phyloP scores from a whole-genome alignment of 2,888 invertebrate genomes.

The Athalia rosae region DNA sequence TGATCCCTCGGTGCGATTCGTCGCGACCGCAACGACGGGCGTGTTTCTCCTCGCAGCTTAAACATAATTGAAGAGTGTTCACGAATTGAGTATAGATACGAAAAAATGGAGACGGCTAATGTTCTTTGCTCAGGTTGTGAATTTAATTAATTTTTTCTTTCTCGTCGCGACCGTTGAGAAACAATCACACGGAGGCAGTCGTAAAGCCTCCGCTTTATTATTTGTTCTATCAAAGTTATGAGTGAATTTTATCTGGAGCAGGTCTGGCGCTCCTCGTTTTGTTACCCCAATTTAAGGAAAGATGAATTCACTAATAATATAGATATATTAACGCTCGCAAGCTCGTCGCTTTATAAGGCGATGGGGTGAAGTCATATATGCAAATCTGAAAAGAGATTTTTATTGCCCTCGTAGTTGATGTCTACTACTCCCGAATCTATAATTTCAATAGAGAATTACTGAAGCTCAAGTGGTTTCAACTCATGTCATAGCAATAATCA shows the following conservation, averaged over 20 bases:
- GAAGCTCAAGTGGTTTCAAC: too few relatives aligned
- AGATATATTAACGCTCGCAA: neutral
- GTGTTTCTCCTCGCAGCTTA: neutral
- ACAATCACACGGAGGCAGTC: neutral
- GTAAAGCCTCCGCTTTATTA: conserved; percentile 7
- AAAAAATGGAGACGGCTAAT: neutral
- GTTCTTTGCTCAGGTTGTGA: neutral
- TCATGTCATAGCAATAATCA: too few relatives aligned
- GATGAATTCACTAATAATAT: neutral
- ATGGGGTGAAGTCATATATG: too few relatives aligned
- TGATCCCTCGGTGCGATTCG: neutral
- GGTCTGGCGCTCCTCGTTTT: neutral
- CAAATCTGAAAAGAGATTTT: too few relatives aligned
- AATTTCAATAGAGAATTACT: too few relatives aligned
- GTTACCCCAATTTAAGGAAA: neutral
- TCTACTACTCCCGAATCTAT: too few relatives aligned
- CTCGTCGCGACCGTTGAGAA: neutral
- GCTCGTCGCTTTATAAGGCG: neutral
- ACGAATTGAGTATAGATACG: neutral
- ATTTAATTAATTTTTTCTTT: neutral
- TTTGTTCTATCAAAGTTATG: neutral
- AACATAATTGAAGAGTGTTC: neutral
- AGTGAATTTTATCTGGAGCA: neutral
- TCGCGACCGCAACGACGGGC: neutral
- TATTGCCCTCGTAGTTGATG: too few relatives aligned